Evolutionary conservation across 2,888 invertebrate species (phyloP).

Genomic region (Phyllotreta striolata): DNA sequence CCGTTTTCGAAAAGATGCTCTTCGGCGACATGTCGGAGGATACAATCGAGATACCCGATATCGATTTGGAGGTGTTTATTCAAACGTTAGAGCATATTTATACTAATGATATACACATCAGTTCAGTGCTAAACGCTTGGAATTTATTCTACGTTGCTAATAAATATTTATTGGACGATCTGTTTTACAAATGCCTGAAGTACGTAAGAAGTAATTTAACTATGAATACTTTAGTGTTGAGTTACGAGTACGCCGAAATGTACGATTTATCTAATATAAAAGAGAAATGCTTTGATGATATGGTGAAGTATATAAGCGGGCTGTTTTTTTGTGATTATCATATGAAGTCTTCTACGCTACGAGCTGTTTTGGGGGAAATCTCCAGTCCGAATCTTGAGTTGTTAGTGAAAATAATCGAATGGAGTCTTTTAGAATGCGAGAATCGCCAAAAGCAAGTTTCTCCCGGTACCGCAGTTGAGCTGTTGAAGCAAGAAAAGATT

Average conservation of each 20-base stretch:
- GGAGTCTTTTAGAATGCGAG: slow-evolving; percentile 66
- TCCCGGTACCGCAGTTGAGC: slow-evolving; percentile 58
- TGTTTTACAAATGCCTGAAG: slow-evolving; percentile 64
- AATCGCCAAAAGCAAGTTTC: slow-evolving; percentile 55
- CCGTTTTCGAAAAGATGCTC: slow-evolving; percentile 75
- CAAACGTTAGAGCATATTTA: slow-evolving; percentile 70
- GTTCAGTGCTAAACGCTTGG: slow-evolving; percentile 68
- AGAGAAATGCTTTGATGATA: slow-evolving; percentile 64
- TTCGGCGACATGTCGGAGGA: slow-evolving; percentile 68
- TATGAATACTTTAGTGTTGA: slow-evolving; percentile 67
- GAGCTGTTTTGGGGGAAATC: slow-evolving; percentile 58
- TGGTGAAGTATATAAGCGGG: slow-evolving; percentile 66
- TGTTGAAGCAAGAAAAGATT: slow-evolving; percentile 44
- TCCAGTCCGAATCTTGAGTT: slow-evolving; percentile 22
- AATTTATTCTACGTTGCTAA: slow-evolving; percentile 70
- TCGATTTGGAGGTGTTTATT: slow-evolving; percentile 69
- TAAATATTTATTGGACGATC: slow-evolving; percentile 69
- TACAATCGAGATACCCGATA: slow-evolving; percentile 66
- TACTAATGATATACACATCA: slow-evolving; percentile 66
- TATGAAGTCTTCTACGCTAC: slow-evolving; percentile 64
- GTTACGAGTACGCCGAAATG: slow-evolving; percentile 70
- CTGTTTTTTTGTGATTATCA: slow-evolving; percentile 63
- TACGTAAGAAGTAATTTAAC: slow-evolving; percentile 66
- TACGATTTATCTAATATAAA: slow-evolving; percentile 65
- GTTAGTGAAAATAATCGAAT: slow-evolving; percentile 62